phyloP scores from a whole-genome alignment of 2,113 vertebrate species.

The Ranitomeya variabilis region DNA sequence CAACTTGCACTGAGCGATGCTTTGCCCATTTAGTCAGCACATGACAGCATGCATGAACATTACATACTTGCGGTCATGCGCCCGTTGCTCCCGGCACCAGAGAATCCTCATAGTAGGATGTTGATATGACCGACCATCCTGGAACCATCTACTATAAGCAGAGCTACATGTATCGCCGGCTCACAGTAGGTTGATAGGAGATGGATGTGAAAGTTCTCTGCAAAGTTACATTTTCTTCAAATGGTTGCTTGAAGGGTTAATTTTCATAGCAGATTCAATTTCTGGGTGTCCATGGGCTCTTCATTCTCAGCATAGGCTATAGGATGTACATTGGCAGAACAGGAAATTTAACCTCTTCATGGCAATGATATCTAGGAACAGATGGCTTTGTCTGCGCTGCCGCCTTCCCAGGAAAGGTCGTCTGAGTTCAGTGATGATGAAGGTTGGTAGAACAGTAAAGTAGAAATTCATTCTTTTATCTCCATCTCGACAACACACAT shows the following conservation, averaged over 20 bases:
- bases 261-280: background rate
- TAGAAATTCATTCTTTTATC: slow-evolving; percentile 57
- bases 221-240: background rate
- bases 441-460: slow-evolving; percentile 55
- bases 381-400: slow-evolving; percentile 21
- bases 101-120: too few species aligned
- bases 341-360: slow-evolving; percentile 24
- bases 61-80: too few species aligned
- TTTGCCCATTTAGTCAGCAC: too few species aligned
- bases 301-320: background rate
- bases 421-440: slow-evolving; percentile 35
- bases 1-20: too few species aligned
- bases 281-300: background rate
- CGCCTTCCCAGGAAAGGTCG: slow-evolving; percentile 33
- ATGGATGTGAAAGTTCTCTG: background rate
- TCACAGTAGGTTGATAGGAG: too few species aligned
- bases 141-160: too few species aligned
- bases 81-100: too few species aligned
- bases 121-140: too few species aligned
- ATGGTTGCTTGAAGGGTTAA: background rate
- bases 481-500: slow-evolving; percentile 61
- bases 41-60: too few species aligned
- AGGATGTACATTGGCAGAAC: background rate
- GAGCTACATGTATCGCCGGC: too few species aligned
- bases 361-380: slow-evolving; percentile 16